These are phyloP conservation scores for Meandrusa payeni DNA, from an alignment of 2,888 invertebrate species.

Conservation along the genomic window DNA sequence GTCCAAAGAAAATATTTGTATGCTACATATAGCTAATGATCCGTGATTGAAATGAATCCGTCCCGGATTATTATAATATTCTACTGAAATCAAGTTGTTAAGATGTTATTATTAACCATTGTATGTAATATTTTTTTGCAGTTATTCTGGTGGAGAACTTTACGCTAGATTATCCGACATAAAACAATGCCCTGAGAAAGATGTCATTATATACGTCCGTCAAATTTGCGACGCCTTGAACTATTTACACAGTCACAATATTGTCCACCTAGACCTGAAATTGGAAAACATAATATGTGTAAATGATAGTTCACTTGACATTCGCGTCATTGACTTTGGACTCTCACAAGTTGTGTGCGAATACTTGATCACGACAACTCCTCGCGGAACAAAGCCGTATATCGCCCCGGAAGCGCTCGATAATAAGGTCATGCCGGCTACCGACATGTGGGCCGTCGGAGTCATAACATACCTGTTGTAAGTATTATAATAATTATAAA, in stretches of 20 bases:
- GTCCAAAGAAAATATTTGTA: too few species aligned
- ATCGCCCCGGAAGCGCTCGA: slow-evolving; percentile 95
- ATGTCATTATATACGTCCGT: slow-evolving; percentile 90
- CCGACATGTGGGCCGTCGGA: slow-evolving; percentile 98
- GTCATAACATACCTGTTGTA: slow-evolving; percentile 96
- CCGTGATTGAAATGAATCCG: too few species aligned
- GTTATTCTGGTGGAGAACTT: slow-evolving; percentile 95
- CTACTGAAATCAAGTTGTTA: too few species aligned
- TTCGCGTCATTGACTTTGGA: slow-evolving; percentile 97
- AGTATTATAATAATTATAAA: too few species aligned
- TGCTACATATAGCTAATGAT: too few species aligned
- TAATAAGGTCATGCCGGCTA: slow-evolving; percentile 91
- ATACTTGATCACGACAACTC: slow-evolving; percentile 42
- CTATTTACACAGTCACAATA: slow-evolving; percentile 91
- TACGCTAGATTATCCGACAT: slow-evolving; percentile 96
- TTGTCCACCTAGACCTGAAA: slow-evolving; percentile 96
- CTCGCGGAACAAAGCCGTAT: slow-evolving; percentile 96
- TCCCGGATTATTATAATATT: too few species aligned
- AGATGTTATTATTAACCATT: too few species aligned
- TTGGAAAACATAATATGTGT: slow-evolving; percentile 98
- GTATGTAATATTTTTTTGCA: slow-evolving; percentile 74
- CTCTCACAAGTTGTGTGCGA: slow-evolving; percentile 76
- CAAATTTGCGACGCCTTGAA: slow-evolving; percentile 95
- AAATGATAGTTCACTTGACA: slow-evolving; percentile 89
- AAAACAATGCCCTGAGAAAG: slow-evolving; percentile 87